A percentile compares a stretch with the other conserved stretches of the same genome.
These are phyloP conservation scores for Saturnia japonica DNA, from an alignment of 2,888 invertebrate species.

Conservation along the genomic window DNA sequence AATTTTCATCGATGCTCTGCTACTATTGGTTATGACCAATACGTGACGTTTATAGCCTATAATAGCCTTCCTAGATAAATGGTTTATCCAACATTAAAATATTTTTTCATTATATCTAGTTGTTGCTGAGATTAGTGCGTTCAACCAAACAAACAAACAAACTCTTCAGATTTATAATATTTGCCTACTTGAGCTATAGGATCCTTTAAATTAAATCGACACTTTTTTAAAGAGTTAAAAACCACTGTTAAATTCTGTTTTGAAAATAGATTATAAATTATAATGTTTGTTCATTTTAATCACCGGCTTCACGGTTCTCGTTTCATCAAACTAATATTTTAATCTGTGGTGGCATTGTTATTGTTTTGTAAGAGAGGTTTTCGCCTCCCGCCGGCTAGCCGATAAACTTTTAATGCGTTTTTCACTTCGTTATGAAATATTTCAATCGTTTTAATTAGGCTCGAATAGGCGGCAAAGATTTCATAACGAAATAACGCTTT, in stretches of 20 bases:
- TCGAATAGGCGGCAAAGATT: slow-evolving; percentile 53
- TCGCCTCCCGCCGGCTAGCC: slow-evolving; percentile 35
- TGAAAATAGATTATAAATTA: slow-evolving; percentile 1
- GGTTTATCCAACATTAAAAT: too few species aligned
- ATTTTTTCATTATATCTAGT: too few species aligned
- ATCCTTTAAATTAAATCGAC: background rate
- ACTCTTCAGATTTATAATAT: too few species aligned
- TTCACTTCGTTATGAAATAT: slow-evolving; percentile 69
- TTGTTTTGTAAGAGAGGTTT: slow-evolving; percentile 42
- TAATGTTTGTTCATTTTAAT: slow-evolving; percentile 11
- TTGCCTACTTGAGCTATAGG: background rate
- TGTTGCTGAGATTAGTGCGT: too few species aligned
- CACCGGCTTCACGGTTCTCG: slow-evolving; percentile 3
- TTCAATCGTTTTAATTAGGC: slow-evolving; percentile 64
- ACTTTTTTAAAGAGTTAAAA: background rate
- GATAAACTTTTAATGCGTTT: slow-evolving; percentile 73
- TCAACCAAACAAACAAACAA: too few species aligned
- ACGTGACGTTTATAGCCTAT: too few species aligned
- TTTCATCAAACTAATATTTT: slow-evolving; percentile 30
- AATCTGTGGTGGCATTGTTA: slow-evolving; percentile 46
- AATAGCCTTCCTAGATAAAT: too few species aligned
- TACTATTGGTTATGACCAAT: too few species aligned
- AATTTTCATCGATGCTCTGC: too few species aligned
- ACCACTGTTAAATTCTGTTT: background rate
- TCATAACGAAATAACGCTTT: slow-evolving; percentile 47